Base-by-base conservation (phyloP, 2,888 invertebrate genomes). In the Allophyes oxyacanthae region DNA sequence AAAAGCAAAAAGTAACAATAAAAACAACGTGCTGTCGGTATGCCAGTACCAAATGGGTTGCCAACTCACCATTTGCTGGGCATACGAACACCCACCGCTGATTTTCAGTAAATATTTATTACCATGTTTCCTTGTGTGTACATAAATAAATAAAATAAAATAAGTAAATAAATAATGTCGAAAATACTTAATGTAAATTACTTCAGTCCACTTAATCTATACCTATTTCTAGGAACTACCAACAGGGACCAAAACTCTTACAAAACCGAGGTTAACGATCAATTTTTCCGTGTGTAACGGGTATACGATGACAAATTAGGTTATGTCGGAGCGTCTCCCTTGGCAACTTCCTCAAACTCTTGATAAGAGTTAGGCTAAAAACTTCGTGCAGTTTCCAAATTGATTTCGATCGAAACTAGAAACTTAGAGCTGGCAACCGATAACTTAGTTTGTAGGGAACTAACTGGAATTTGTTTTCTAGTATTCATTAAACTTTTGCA, bases 351-450 rank as follows among this genome's bases (percentile, higher is more conserved):
- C 44, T 52, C 45, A 55, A 59, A 67, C 68, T 75, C 58, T 26
- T 59, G 60, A 57, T 70, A 74, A 70, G 70, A 79, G 71, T 78
- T 62, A 59, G 70, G 71, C 60, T 83, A 76, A 83, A 83, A 86
- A 83, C 81, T 87, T 84, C 53, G 70, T 75, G 82, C 77, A 79
- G 77, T 78, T 78, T 62, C 79, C 79, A 87, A 89, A 87, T 88
- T 87, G 87, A 86, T 86, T 89, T 82, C 79, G 83, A 86, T 88
- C 75, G 77, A 71, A 81, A 83, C 78, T 86, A 77, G 72, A 64
- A 81, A 84, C 78, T 83, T 77, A 72, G 72, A 69, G 68, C 69
- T 67, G 64, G 61, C 40, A 78, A 81, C 75, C 72, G 72, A 78
- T 84, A 85, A 86, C 79, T 84, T 76, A 73, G 79, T 85, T 84